Evolutionary conservation across 1,140 invertebrate species (phyloP).

Genomic region (Bacillus rossius): DNA sequence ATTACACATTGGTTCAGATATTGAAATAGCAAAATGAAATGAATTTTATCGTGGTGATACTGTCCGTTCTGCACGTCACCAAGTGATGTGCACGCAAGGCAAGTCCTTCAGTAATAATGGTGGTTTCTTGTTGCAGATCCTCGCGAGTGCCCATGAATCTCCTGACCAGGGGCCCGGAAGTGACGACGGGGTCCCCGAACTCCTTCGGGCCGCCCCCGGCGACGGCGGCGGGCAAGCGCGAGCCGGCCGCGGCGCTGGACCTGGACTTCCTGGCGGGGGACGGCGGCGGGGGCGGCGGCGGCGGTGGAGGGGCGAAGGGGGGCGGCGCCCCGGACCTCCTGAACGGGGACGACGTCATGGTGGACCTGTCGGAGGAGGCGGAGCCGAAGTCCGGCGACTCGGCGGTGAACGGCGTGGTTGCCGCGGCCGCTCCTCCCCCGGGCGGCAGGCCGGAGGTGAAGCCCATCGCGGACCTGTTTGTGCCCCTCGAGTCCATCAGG

Average conservation of each 20-base stretch:
- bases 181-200: neutral
- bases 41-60: too few relatives aligned
- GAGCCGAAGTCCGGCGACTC: neutral
- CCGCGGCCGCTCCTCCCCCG: neutral
- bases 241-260: slow-evolving; percentile 4
- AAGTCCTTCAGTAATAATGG: too few relatives aligned
- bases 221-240: neutral
- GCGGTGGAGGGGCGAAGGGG: neutral
- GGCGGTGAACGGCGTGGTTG: neutral
- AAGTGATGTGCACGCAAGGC: too few relatives aligned
- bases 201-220: too few relatives aligned
- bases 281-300: neutral
- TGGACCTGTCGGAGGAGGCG: slow-evolving; percentile 41
- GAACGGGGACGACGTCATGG: slow-evolving; percentile 49
- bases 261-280: slow-evolving; percentile 16
- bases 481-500: slow-evolving; percentile 68
- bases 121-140: too few relatives aligned
- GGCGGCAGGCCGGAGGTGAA: slow-evolving; percentile 37
- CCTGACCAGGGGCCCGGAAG: slow-evolving; percentile 40
- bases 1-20: too few relatives aligned
- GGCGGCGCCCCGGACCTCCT: slow-evolving; percentile 12
- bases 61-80: too few relatives aligned
- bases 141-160: slow-evolving; percentile 69
- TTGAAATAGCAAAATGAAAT: too few relatives aligned
- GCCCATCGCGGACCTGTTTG: slow-evolving; percentile 63